Conservation (phyloP, 2,888 invertebrate species). For the Drosophila planitibia region DNA sequence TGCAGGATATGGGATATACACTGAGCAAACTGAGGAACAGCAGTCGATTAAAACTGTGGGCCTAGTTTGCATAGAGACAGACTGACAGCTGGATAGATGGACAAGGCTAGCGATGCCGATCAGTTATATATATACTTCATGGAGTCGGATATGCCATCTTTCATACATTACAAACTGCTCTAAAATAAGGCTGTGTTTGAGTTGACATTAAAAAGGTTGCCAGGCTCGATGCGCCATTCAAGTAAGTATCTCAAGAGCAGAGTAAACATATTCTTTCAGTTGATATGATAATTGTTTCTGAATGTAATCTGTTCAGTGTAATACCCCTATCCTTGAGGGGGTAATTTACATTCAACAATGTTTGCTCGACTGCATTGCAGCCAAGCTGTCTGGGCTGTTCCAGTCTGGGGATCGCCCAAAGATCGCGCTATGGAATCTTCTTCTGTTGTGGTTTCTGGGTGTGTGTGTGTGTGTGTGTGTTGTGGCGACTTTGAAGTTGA, state of each 20-base stretch:
- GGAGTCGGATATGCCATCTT: no score
- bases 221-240: not conserved
- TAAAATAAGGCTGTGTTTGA: not conserved
- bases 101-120: not conserved
- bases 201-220: not conserved
- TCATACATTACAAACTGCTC: not conserved
- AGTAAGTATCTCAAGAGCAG: not conserved
- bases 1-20: conserved; percentile 33
- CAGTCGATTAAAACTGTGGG: not conserved
- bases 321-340: conserved; percentile 33
- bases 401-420: conserved; percentile 2
- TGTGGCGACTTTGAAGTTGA: conserved; percentile 65
- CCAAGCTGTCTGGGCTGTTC: conserved; percentile 69
- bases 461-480: not conserved
- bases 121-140: not conserved
- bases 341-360: conserved; percentile 39
- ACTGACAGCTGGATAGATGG: not conserved
- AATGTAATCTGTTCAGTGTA: conserved; percentile 16
- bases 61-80: not conserved
- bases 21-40: not conserved
- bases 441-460: conserved; percentile 43
- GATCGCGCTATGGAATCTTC: conserved; percentile 1
- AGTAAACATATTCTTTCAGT: not conserved
- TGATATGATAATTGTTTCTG: not conserved
- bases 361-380: conserved; percentile 49